A percentile compares a stretch with the other conserved stretches of the same genome.
Evolutionary conservation across 2,888 invertebrate species (phyloP).

Genomic region (Chalcosyrphus nemorum): DNA sequence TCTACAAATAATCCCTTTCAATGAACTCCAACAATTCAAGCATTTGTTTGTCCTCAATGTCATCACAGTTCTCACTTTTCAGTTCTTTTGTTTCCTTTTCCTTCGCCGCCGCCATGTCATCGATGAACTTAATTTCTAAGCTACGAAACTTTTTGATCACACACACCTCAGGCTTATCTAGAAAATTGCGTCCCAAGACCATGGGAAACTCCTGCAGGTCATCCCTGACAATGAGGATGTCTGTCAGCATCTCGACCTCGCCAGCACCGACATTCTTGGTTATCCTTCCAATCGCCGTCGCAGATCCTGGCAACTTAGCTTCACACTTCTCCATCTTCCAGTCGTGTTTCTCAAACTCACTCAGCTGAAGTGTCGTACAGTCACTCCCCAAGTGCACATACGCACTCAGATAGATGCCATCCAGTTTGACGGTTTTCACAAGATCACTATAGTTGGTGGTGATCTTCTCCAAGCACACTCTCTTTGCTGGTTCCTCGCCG

Average conservation of each 20-base stretch:
- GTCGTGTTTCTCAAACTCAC: slow-evolving; percentile 3
- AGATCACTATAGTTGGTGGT: slow-evolving; percentile 9
- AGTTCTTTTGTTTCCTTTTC: not conserved
- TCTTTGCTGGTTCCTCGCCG: not conserved
- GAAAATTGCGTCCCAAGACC: slow-evolving; percentile 42
- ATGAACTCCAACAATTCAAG: slow-evolving; percentile 14
- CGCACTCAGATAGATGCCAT: not conserved
- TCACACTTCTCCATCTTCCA: slow-evolving; percentile 10
- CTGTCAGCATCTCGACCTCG: slow-evolving; percentile 15
- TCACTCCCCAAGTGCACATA: slow-evolving; percentile 28
- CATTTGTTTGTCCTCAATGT: slow-evolving; percentile 3
- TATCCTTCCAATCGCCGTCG: not conserved
- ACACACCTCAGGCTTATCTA: slow-evolving; percentile 25
- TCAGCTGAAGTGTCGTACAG: slow-evolving; percentile 12
- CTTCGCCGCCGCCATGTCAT: too few relatives aligned
- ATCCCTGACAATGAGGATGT: slow-evolving; percentile 26
- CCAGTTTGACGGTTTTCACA: not conserved
- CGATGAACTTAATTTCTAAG: slow-evolving; percentile 19
- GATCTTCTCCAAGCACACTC: not conserved
- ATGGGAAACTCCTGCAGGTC: slow-evolving; percentile 5
- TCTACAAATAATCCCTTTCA: slow-evolving; percentile 24
- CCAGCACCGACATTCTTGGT: not conserved
- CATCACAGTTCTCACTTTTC: not conserved
- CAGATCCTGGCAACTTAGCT: not conserved
- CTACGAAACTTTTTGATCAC: not conserved